Evolutionary conservation across 2,888 invertebrate species (phyloP).

Genomic region (Ephialtes manifestator): DNA sequence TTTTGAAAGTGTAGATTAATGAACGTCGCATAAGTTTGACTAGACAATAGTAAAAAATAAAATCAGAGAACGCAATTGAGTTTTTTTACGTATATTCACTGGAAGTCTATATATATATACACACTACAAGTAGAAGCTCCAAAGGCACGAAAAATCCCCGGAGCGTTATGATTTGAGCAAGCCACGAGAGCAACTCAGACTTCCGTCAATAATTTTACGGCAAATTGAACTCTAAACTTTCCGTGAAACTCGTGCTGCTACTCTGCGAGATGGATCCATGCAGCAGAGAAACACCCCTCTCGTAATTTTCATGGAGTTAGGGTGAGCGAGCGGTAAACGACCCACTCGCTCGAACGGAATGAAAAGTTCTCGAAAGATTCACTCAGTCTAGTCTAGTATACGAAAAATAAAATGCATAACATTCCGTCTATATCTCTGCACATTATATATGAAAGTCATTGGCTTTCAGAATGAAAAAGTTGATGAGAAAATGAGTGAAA

Average conservation of each 20-base stretch:
- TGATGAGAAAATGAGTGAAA: neutral
- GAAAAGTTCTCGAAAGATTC: constrained; percentile 67
- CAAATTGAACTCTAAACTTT: constrained; percentile 83
- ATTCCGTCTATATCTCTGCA: neutral
- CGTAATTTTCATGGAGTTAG: constrained; percentile 73
- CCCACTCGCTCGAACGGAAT: constrained; percentile 69
- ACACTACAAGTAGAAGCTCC: constrained; percentile 6
- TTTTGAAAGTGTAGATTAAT: no score
- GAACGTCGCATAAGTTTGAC: neutral
- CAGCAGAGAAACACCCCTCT: constrained; percentile 54
- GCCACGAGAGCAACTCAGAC: constrained; percentile 76
- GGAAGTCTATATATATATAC: constrained; percentile 2
- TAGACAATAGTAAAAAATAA: neutral
- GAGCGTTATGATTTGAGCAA: constrained; percentile 84
- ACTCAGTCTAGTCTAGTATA: constrained; percentile 15
- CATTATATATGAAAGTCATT: neutral
- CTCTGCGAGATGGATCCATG: constrained; percentile 51
- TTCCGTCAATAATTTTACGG: constrained; percentile 85
- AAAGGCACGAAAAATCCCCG: constrained; percentile 79
- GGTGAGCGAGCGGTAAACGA: constrained; percentile 63
- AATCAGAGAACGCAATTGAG: neutral
- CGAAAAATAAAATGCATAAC: constrained; percentile 32
- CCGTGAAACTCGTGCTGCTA: constrained; percentile 69
- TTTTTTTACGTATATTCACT: no score
- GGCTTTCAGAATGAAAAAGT: neutral